Evolutionary conservation across 2,888 invertebrate species (phyloP), one percentile per base, ranked within the genome.

Genomic region (Iphiclides podalirius): DNA sequence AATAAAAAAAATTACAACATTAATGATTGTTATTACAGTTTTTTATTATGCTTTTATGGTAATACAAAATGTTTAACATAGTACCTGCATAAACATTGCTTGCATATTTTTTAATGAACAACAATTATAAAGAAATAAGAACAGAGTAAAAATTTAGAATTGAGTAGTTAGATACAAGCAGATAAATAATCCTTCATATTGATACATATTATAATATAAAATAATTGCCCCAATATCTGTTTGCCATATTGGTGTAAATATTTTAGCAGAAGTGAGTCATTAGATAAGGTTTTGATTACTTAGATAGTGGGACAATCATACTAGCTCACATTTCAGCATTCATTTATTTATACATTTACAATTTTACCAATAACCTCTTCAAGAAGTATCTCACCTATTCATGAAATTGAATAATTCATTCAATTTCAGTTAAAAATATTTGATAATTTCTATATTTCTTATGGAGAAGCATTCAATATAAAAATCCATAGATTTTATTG

Each of bases 341-440:
- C 72, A 75, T 81, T 79, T 77, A 79, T 82, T 79, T 84, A 79
- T 80, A 86, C 81, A 86, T 81, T 81, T 84, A 84, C 79, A 79
- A 68, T 31, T 72, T 76, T 59, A 72, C 77, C 77, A 72, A 78
- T 74, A 77, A 73, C 76, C 73, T 76, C 69, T 64, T 70, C 74
- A 79, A 80, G 79, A 75, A 72, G 67, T 72, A 75, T 78, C 73
- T 76, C 72, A 75, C 72, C 70, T 70, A 70, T 75, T 73, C 70
- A 66, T 74, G 75, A 33, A 55, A 59, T 52, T 47, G 49, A 53
- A 53, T 52, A 4, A 20, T 6, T 75, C 72, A 75, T 71, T 70
- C 65, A 67, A 66, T 53, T 70, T 69, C 61, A 75, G 72, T 70
- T 73, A 66, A 67, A 67, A 68, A 67, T 64, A 64, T 63, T 42